Evolutionary conservation across 2,113 vertebrate genomes (phyloP).

Genomic region (Lycaon pictus): DNA sequence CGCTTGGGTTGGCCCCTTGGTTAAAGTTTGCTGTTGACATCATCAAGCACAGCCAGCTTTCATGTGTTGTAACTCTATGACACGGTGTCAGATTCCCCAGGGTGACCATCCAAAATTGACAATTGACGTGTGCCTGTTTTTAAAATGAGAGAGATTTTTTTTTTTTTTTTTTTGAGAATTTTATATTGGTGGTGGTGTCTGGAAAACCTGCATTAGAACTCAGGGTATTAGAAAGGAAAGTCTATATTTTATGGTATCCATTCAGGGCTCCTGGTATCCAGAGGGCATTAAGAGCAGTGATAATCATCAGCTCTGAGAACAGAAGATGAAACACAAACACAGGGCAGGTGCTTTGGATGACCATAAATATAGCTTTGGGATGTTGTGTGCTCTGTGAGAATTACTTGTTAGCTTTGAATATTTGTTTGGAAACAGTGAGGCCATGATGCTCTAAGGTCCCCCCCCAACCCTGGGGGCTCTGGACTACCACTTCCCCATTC

Average conservation of each 20-base stretch:
- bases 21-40: not conserved
- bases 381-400: not conserved
- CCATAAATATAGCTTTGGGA: not conserved
- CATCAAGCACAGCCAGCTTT: not conserved
- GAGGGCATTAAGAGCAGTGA: not conserved
- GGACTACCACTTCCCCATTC: slow-evolving; percentile 41
- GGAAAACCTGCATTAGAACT: not conserved
- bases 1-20: no score
- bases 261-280: not conserved
- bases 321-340: not conserved
- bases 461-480: not conserved
- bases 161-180: not conserved
- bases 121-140: not conserved
- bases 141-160: not conserved
- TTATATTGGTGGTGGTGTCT: not conserved
- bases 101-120: not conserved
- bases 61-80: accelerated
- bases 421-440: not conserved
- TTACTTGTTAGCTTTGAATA: not conserved
- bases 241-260: not conserved
- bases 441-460: not conserved
- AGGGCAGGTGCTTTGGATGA: not conserved
- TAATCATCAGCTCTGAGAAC: not conserved
- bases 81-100: not conserved
- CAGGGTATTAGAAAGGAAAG: not conserved